A percentile compares a stretch with the other conserved stretches of the same genome.
phyloP scores from a whole-genome alignment of 2,113 vertebrate species.

The Macroglossus sobrinus region DNA sequence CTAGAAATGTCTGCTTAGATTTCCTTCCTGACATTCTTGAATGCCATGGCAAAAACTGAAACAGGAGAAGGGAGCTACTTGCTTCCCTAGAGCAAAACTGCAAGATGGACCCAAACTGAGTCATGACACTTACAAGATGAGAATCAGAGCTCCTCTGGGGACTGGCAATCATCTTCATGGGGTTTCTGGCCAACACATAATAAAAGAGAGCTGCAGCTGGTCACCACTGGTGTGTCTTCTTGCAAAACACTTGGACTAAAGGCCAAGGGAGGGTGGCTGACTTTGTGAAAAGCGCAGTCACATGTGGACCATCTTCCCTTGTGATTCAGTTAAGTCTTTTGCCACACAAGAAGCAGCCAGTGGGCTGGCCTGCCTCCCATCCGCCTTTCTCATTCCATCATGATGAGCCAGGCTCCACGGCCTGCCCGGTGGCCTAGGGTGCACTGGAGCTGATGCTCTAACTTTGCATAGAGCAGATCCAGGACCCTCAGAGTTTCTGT shows the following conservation, averaged over 20 bases:
- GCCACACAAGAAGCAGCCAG: background rate
- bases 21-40: background rate
- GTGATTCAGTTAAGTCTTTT: background rate
- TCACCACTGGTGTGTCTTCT: background rate
- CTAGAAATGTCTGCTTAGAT: background rate
- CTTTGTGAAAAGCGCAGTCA: background rate
- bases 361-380: background rate
- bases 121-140: background rate
- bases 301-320: accelerated
- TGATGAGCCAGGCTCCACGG: background rate
- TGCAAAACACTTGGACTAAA: background rate
- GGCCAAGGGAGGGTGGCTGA: background rate
- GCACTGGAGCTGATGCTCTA: accelerated
- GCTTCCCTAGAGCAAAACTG: background rate
- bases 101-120: background rate
- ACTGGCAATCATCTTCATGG: background rate
- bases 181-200: conserved; percentile 7
- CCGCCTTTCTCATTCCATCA: background rate
- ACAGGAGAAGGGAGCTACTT: background rate
- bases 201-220: background rate
- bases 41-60: background rate
- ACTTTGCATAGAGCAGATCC: background rate
- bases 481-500: background rate
- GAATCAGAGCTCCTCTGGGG: background rate
- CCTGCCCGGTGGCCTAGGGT: accelerated